Conservation (phyloP, 2,797 vertebrate genomes). For the Coregonus ussuriensis region DNA sequence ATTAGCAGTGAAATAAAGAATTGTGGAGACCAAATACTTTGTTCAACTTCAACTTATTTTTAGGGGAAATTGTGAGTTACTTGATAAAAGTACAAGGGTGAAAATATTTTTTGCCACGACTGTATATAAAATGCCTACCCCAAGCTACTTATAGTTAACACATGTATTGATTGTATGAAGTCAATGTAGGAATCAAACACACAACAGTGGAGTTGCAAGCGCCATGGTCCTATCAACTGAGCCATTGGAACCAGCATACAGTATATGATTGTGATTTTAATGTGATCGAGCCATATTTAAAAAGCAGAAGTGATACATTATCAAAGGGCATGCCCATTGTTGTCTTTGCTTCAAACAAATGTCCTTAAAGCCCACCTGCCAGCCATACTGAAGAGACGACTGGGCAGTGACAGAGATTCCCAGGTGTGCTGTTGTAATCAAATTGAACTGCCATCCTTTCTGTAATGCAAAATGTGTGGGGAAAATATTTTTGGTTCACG, state of each 20-base stretch:
- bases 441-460: neutral
- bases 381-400: neutral
- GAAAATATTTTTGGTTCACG: constrained; percentile 66
- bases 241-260: neutral
- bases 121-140: neutral
- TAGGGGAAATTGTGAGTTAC: too few relatives aligned
- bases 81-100: too few relatives aligned
- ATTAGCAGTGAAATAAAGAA: too few relatives aligned
- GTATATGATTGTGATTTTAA: neutral
- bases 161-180: neutral
- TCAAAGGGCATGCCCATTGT: neutral
- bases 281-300: neutral
- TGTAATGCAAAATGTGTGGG: neutral
- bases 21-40: too few relatives aligned
- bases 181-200: too few relatives aligned
- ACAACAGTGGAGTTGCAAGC: too few relatives aligned
- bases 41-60: too few relatives aligned
- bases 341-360: neutral
- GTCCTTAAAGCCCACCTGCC: neutral
- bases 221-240: neutral
- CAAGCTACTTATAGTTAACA: neutral
- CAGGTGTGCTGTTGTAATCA: constrained; percentile 45
- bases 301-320: neutral
- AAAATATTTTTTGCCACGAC: too few relatives aligned
- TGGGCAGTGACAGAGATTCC: constrained; percentile 34